Evolutionary conservation across 2,797 vertebrate genomes (phyloP).

Genomic region (Phrynocephalus guinanensis): DNA sequence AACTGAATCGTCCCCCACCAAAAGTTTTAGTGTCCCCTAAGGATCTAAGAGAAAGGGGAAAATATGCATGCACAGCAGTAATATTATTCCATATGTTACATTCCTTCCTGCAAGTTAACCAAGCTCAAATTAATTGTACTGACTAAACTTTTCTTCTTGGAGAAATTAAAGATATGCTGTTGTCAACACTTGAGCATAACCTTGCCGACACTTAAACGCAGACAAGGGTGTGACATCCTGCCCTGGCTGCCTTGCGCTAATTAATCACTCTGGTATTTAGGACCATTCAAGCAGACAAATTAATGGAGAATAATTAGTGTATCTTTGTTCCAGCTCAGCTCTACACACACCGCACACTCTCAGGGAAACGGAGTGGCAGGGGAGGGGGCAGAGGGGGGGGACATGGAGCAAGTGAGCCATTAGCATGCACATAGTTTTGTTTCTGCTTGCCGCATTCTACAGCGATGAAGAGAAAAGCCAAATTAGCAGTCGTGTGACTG

Average conservation of each 20-base stretch:
- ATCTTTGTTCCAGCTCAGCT: constrained; percentile 90
- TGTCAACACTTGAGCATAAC: constrained; percentile 88
- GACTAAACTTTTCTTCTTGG: constrained; percentile 83
- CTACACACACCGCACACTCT: constrained; percentile 80
- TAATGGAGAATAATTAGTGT: constrained; percentile 95
- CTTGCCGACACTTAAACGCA: constrained; percentile 86
- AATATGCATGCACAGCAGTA: constrained; percentile 70
- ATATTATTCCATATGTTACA: constrained; percentile 74
- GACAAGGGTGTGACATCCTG: constrained; percentile 93
- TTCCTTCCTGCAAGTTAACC: constrained; percentile 77
- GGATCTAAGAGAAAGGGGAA: constrained; percentile 66
- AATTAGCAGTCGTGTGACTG: constrained; percentile 84
- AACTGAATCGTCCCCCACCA: constrained; percentile 57
- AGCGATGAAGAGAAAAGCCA: constrained; percentile 84
- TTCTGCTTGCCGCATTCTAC: constrained; percentile 82
- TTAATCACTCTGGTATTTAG: constrained; percentile 97
- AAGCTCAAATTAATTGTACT: constrained; percentile 84
- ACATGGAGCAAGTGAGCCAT: constrained; percentile 78
- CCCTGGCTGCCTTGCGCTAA: constrained; percentile 89
- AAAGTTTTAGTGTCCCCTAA: constrained; percentile 76
- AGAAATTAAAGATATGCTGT: constrained; percentile 86
- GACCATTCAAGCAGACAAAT: constrained; percentile 89
- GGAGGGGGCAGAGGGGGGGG: constrained; percentile 41
- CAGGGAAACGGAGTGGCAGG: constrained; percentile 63
- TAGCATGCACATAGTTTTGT: constrained; percentile 83